Percentiles rank a stretch among this genome's conserved stretches.
Conservation (phyloP, 2,113 vertebrate species). For the Thermophis baileyi region DNA sequence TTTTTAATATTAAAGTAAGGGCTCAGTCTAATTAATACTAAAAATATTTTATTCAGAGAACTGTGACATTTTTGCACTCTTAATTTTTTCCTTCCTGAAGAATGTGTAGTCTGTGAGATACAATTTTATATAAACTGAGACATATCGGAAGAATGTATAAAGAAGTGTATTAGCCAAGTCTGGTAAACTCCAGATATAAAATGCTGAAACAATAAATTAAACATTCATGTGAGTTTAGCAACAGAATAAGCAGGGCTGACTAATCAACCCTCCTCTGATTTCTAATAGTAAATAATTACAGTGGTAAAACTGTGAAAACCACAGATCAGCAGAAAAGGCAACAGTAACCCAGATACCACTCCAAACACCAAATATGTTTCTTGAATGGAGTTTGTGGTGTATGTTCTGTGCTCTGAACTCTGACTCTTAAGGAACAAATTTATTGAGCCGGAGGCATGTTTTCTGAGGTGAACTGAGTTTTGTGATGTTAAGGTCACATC, state of each 20-base stretch:
- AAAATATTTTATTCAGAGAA: background rate
- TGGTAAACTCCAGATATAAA: background rate
- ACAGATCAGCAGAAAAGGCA: background rate
- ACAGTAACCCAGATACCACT: background rate
- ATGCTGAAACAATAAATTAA: background rate
- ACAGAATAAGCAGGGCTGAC: background rate
- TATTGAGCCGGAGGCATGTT: background rate
- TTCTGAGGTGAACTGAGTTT: background rate
- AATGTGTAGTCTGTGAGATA: background rate
- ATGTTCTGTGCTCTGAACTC: background rate
- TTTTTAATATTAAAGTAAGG: slow-evolving; percentile 7
- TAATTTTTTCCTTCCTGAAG: background rate
- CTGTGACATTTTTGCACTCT: background rate
- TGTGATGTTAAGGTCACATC: background rate
- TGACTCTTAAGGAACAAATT: background rate
- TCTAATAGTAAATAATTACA: background rate
- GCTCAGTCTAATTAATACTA: background rate
- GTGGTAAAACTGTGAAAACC: background rate
- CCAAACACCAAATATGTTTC: background rate
- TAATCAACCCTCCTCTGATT: background rate
- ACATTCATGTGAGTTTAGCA: background rate
- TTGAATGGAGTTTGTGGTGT: background rate
- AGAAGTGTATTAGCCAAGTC: background rate
- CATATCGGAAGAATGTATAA: background rate
- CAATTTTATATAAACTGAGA: background rate